Evolutionary conservation across 2,797 vertebrate species (phyloP).

Genomic region (Potorous gilbertii): DNA sequence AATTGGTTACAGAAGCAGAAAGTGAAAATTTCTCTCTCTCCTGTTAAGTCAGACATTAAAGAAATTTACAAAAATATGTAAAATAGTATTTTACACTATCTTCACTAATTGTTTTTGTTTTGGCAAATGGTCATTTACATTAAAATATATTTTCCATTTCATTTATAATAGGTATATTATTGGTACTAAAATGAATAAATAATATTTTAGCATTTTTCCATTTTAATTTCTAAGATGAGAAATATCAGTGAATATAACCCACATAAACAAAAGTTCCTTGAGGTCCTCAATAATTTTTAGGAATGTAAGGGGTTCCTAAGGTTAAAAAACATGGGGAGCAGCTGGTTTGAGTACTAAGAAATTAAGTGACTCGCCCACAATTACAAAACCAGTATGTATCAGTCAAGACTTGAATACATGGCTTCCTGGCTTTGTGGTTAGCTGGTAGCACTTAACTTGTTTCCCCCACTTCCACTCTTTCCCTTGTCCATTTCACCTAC

Average conservation of each 20-base stretch:
- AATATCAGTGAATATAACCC: neutral
- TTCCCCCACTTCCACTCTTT: neutral
- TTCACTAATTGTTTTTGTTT: neutral
- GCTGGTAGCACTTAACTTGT: neutral
- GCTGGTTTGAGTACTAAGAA: neutral
- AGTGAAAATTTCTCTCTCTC: neutral
- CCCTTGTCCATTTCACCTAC: neutral
- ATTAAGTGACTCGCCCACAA: neutral
- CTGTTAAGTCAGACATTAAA: neutral
- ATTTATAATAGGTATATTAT: neutral
- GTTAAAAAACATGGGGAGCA: neutral
- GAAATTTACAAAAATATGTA: neutral
- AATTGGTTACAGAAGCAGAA: neutral
- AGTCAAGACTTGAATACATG: neutral
- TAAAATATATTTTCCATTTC: neutral
- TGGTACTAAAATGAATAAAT: neutral
- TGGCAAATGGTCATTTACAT: neutral
- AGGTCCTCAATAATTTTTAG: neutral
- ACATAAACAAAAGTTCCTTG: neutral
- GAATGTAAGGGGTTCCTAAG: neutral
- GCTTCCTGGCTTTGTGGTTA: neutral
- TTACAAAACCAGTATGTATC: neutral
- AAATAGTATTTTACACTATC: neutral
- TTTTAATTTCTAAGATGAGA: neutral
- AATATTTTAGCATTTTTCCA: neutral